Conservation (phyloP, 1,140 invertebrate species). For the Linepithema humile region DNA sequence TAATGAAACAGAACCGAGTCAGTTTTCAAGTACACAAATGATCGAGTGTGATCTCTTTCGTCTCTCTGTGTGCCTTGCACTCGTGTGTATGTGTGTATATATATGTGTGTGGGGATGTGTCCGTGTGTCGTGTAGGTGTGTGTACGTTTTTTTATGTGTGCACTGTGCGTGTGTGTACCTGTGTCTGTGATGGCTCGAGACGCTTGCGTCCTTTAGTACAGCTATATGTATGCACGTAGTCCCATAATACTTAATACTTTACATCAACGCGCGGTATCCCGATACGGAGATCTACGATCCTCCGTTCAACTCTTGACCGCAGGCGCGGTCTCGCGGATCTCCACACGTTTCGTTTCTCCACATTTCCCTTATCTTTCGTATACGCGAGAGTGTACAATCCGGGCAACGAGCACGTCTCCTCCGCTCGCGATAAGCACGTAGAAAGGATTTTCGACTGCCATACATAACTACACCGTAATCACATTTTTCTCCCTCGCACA, state of each 20-base stretch:
- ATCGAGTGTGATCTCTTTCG: constrained; percentile 70
- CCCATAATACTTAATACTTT: constrained; percentile 79
- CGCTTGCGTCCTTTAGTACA: constrained; percentile 67
- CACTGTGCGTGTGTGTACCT: constrained; percentile 56
- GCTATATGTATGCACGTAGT: constrained; percentile 75
- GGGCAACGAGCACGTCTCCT: constrained; percentile 52
- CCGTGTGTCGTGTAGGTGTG: constrained; percentile 40
- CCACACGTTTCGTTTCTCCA: constrained; percentile 20
- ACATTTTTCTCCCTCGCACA: constrained; percentile 16
- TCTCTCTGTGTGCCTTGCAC: constrained; percentile 33
- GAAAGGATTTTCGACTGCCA: constrained; percentile 46
- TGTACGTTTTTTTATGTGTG: constrained; percentile 48
- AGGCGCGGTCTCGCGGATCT: not conserved
- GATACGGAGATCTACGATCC: constrained; percentile 42
- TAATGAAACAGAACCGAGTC: constrained; percentile 78
- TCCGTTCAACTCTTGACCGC: constrained; percentile 33
- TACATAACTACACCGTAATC: constrained; percentile 36
- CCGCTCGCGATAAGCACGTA: constrained; percentile 48
- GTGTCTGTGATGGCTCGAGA: constrained; percentile 72
- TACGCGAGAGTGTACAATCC: constrained; percentile 58
- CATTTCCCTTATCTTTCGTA: constrained; percentile 44
- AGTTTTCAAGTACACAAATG: constrained; percentile 74
- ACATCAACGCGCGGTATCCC: constrained; percentile 76
- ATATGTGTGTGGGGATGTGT: constrained; percentile 43
- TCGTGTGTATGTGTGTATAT: constrained; percentile 55